Evolutionary conservation across 2,888 invertebrate genomes (phyloP).

Genomic region (Tricholauxania praeusta): DNA sequence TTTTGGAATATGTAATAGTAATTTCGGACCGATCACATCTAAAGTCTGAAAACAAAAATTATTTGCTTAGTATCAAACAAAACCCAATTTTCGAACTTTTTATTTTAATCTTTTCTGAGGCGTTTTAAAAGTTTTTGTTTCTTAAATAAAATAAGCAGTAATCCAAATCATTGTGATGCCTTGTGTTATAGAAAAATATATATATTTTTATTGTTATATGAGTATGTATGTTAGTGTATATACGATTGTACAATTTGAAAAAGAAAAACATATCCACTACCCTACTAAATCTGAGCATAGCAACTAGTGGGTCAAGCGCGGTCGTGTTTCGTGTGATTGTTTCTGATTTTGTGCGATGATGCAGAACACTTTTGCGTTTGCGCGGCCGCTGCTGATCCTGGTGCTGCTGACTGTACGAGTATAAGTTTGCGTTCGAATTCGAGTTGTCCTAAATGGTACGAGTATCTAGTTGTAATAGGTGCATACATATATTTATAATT

Average conservation of each 20-base stretch:
- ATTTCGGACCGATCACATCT: no score
- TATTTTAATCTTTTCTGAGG: no score
- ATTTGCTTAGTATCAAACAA: no score
- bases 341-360: slow-evolving; percentile 48
- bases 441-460: no score
- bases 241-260: not conserved
- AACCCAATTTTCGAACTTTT: no score
- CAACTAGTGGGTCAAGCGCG: slow-evolving; percentile 13
- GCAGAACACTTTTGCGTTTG: slow-evolving; percentile 48
- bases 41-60: no score
- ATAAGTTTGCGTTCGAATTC: not conserved
- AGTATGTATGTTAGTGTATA: slow-evolving; percentile 19
- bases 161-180: no score
- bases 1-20: no score
- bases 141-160: no score
- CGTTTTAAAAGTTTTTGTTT: no score
- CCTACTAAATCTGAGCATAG: not conserved
- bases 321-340: not conserved
- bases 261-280: not conserved
- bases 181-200: slow-evolving; percentile 5
- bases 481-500: no score
- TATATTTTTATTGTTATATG: not conserved
- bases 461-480: no score
- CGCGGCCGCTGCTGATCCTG: slow-evolving; percentile 37
- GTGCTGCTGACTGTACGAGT: slow-evolving; percentile 1